Base-by-base conservation (phyloP, 2,797 vertebrate species). In the Lagocephalus sceleratus region DNA sequence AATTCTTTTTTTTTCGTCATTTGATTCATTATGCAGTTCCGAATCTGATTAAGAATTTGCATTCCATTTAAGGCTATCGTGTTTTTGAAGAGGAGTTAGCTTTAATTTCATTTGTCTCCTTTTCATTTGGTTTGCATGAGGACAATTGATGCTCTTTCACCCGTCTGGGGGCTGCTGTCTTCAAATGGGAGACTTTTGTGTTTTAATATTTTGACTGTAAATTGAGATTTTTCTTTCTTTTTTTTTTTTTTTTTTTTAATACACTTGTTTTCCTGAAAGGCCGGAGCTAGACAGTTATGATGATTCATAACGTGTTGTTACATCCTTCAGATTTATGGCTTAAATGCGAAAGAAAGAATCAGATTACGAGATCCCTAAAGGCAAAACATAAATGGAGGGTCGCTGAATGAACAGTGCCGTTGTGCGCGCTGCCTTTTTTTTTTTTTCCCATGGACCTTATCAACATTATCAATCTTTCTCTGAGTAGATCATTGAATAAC, bases 401-500 rank as follows among this genome's bases (percentile, higher is more conserved):
- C 32, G 65, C n/a, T 41, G 29, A 32, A 20, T 14, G 16, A 21
- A 43, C 39, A 43, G 45, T 47, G 21, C 22, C 39, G 52, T 57
- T 48, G 19, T 41, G 12, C 49, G 32, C 21, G 43, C 32, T 20
- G 35, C 21, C 21, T 43, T 55, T 39, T 38, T 25, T 40, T 55
- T 20, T 55, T 29, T 22, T 25, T 39, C 52, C 20, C 55, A 5
- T 8, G 45, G 48, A 57, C 40, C 46, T 11, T 20, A 51, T 75
- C 57, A 26, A 38, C 26, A 26, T 3, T n/a, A 32, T 39, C 29
- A 58, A 75, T 58, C 68, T 41, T 41, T 25, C 14, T 54, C 47
- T 11, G 47, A 16, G 3, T 60, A 54, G 54, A 22, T 60, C 53
- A 46, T 15, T 38, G 50, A 50, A 53, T 51, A 26, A 70, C 76